These are phyloP conservation scores for Syngnathus rostellatus DNA, from an alignment of 2,797 vertebrate species.

Conservation along the genomic window DNA sequence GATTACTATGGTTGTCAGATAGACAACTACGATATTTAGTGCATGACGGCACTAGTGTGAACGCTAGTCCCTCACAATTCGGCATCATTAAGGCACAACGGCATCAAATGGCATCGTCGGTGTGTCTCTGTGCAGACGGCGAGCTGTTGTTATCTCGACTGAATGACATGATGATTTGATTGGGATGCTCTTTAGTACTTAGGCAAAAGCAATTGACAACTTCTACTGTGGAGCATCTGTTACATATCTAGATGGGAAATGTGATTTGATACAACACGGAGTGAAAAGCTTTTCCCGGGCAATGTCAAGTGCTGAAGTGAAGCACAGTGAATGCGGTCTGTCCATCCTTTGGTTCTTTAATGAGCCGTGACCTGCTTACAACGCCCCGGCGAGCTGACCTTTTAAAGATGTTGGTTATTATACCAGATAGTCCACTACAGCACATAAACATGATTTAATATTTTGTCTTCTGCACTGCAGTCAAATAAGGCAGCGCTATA, in stretches of 20 bases:
- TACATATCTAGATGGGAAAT: not conserved
- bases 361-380: constrained; percentile 13
- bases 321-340: not conserved
- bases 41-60: not conserved
- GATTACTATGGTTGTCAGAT: not conserved
- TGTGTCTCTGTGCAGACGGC: not conserved
- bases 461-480: constrained; percentile 27
- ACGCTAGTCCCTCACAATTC: not conserved
- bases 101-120: not conserved
- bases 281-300: not conserved
- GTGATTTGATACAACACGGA: not conserved
- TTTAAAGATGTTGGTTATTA: constrained; percentile 15
- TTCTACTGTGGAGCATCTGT: not conserved
- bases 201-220: not conserved
- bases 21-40: not conserved
- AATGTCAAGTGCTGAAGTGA: not conserved
- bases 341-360: constrained; percentile 9
- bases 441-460: constrained; percentile 8
- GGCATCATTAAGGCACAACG: not conserved
- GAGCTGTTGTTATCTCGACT: not conserved
- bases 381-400: constrained; percentile 13
- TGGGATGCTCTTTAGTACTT: not conserved
- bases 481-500: constrained; percentile 8
- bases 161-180: not conserved
- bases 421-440: constrained; percentile 4